Percentiles rank a stretch among this genome's conserved stretches.
phyloP scores from a whole-genome alignment of 2,888 invertebrate species.

The Drepana falcataria region DNA sequence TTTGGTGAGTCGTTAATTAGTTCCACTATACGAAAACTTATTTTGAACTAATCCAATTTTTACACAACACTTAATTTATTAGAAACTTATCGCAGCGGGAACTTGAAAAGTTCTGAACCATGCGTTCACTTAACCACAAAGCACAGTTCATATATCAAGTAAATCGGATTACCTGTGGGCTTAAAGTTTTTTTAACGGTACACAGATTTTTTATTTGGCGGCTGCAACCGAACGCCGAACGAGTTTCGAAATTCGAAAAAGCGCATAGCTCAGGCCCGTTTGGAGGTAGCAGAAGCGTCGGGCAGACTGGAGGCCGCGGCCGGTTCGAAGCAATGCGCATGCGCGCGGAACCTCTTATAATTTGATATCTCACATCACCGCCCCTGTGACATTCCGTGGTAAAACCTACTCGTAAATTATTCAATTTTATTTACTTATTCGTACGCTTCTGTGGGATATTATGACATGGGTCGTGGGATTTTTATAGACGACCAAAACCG shows the following conservation, averaged over 20 bases:
- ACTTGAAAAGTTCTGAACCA: background rate
- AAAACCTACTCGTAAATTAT: slow-evolving; percentile 70
- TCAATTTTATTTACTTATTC: slow-evolving; percentile 69
- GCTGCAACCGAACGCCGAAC: slow-evolving; percentile 37
- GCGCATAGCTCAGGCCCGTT: slow-evolving; percentile 51
- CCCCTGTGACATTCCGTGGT: slow-evolving; percentile 69
- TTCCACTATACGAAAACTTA: background rate
- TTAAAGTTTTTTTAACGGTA: background rate
- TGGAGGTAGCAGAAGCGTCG: slow-evolving; percentile 47
- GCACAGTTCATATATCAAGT: background rate
- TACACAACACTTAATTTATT: background rate
- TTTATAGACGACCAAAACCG: slow-evolving; percentile 21
- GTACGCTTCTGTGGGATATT: slow-evolving; percentile 43
- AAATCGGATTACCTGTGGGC: background rate
- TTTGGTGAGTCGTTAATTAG: no score
- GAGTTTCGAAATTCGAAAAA: slow-evolving; percentile 44
- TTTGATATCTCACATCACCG: slow-evolving; percentile 73
- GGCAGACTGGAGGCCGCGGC: slow-evolving; percentile 60
- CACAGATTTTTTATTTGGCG: slow-evolving; percentile 21
- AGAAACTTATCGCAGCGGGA: background rate
- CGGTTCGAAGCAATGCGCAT: slow-evolving; percentile 47
- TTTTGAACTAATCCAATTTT: background rate
- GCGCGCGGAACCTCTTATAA: slow-evolving; percentile 67
- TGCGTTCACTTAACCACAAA: background rate
- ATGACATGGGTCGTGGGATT: slow-evolving; percentile 37